A percentile compares a stretch with the other conserved stretches of the same genome.
Conservation (phyloP, 1,140 invertebrate genomes). For the Copidosoma floridanum region DNA sequence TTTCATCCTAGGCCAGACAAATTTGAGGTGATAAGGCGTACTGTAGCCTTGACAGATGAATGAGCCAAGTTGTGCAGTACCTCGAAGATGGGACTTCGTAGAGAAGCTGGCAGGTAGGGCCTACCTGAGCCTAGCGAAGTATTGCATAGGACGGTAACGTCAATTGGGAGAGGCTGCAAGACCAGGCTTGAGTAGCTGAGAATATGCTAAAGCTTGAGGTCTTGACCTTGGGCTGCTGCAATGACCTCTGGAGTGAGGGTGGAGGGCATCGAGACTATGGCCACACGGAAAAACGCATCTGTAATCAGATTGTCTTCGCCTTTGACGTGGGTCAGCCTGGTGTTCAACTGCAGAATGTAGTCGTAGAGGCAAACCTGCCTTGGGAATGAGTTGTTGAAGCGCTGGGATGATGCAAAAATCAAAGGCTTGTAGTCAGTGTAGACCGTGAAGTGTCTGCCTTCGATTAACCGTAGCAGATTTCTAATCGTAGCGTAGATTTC, state of each 20-base stretch:
- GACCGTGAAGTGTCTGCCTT: not conserved
- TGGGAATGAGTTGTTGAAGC: not conserved
- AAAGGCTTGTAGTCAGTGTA: constrained; percentile 34
- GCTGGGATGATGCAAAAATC: constrained; percentile 21
- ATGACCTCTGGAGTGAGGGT: not conserved
- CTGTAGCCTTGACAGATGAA: not conserved
- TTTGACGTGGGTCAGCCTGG: constrained; percentile 29
- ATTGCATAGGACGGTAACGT: not conserved
- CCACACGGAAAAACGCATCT: constrained; percentile 31
- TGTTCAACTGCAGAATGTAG: constrained; percentile 36
- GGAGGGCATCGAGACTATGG: not conserved
- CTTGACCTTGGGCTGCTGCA: not conserved
- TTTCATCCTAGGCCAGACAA: constrained; percentile 8
- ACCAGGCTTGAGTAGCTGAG: not conserved
- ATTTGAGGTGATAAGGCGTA: not conserved
- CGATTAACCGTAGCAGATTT: not conserved
- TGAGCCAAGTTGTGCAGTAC: constrained; percentile 2
- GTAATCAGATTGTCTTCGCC: constrained; percentile 33
- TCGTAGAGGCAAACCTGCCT: constrained; percentile 15
- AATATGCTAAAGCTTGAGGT: not conserved
- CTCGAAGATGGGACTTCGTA: constrained; percentile 5
- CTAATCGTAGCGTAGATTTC: not conserved
- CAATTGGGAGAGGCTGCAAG: not conserved
- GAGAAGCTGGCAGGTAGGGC: constrained; percentile 4
- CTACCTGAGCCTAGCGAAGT: not conserved